Conservation (phyloP, 2,113 vertebrate genomes). For the Anseranas semipalmata region DNA sequence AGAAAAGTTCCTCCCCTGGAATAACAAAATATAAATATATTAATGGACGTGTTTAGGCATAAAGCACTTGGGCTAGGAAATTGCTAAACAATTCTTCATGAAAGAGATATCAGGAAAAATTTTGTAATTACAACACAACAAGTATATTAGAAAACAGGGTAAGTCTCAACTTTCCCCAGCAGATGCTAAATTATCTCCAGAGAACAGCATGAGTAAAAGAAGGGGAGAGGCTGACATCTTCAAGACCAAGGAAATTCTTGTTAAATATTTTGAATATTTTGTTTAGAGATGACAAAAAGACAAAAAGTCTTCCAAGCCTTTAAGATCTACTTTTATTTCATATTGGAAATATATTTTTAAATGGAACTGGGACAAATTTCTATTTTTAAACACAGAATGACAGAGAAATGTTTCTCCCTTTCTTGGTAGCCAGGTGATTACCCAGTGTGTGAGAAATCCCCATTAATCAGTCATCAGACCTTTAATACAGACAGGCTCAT, state of each 20-base stretch:
- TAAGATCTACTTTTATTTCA: neutral
- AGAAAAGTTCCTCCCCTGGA: neutral
- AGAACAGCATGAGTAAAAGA: neutral
- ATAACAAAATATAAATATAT: neutral
- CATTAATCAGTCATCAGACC: neutral
- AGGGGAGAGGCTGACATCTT: neutral
- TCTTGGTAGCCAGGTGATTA: neutral
- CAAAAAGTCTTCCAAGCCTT: neutral
- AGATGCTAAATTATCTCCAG: neutral
- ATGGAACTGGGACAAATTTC: neutral
- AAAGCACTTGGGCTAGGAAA: neutral
- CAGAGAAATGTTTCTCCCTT: neutral
- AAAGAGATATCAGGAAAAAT: neutral
- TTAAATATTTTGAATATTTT: neutral
- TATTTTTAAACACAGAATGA: neutral
- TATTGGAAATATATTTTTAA: neutral
- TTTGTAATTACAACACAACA: neutral
- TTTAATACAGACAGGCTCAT: neutral
- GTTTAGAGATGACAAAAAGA: neutral
- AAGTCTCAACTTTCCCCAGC: neutral
- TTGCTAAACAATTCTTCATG: neutral
- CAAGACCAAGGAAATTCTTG: neutral
- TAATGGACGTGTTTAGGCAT: neutral
- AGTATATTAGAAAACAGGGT: neutral
- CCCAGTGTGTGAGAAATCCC: neutral